These are phyloP conservation scores for Oreochromis aureus DNA, from an alignment of 2,113 vertebrate species.

Conservation along the genomic window DNA sequence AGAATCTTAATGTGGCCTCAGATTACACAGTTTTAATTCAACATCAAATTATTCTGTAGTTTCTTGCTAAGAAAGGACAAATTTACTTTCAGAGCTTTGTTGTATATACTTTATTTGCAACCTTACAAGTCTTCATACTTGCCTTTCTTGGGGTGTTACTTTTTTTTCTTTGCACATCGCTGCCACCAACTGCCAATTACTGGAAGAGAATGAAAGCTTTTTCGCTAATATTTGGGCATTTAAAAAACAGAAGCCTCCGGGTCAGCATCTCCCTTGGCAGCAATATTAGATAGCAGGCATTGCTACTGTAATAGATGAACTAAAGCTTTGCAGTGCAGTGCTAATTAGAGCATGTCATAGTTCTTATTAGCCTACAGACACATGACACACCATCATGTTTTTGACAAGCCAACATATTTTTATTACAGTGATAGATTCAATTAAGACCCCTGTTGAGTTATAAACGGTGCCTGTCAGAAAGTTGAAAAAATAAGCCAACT, in stretches of 20 bases:
- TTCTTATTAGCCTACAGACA: neutral
- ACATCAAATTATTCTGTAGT: neutral
- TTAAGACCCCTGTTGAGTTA: neutral
- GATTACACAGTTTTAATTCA: neutral
- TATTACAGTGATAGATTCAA: neutral
- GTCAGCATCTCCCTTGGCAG: neutral
- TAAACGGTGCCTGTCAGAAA: neutral
- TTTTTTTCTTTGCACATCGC: neutral
- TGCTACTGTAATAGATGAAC: neutral
- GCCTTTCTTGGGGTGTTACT: rapidly evolving
- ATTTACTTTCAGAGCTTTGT: neutral
- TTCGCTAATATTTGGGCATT: neutral
- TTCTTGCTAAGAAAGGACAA: neutral
- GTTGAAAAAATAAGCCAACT: neutral
- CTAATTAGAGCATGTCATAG: neutral
- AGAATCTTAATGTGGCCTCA: neutral
- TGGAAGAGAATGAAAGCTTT: neutral
- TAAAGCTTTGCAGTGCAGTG: neutral
- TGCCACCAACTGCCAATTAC: neutral
- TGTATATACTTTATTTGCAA: neutral
- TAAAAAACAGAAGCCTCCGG: neutral
- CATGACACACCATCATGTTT: neutral
- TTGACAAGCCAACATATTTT: neutral
- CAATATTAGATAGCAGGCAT: neutral
- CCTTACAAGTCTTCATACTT: neutral